phyloP scores from a whole-genome alignment of 2,888 invertebrate species.

The Spialia ferax region DNA sequence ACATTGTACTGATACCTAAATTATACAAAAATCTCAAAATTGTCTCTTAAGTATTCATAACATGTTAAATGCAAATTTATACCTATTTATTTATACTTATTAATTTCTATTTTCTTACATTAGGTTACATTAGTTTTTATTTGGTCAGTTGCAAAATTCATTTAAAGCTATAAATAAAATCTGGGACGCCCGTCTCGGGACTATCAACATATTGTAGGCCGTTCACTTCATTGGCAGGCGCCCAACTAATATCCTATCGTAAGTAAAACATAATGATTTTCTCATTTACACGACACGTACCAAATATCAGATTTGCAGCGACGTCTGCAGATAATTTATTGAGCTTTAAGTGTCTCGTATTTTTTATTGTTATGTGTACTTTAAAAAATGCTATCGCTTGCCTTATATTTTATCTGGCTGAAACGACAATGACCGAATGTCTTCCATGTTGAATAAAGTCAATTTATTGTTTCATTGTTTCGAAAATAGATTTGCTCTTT shows the following conservation, averaged over 20 bases:
- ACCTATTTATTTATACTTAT: no score
- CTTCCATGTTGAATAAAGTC: not conserved
- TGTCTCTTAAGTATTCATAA: no score
- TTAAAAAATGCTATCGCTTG: not conserved
- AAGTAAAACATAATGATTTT: conserved; percentile 36
- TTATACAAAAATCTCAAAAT: no score
- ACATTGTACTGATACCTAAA: no score
- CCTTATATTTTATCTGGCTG: not conserved
- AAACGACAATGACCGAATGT: not conserved
- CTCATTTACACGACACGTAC: conserved; percentile 30
- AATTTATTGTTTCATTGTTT: no score
- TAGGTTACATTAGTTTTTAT: conserved; percentile 25
- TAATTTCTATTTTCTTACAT: not conserved
- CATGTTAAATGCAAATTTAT: no score
- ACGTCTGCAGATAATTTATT: conserved; percentile 1
- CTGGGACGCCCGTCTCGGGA: conserved; percentile 43
- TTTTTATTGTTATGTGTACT: not conserved
- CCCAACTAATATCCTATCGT: conserved; percentile 25
- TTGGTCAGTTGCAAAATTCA: conserved; percentile 28
- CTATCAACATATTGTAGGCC: conserved; percentile 35
- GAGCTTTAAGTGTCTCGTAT: conserved; percentile 11
- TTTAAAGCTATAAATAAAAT: conserved; percentile 46
- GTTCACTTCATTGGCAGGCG: conserved; percentile 31
- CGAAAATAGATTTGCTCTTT: no score
- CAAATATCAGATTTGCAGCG: conserved; percentile 28